Base-by-base conservation (phyloP, 64 coral and sea anemone genomes). In the Actinia equina region DNA sequence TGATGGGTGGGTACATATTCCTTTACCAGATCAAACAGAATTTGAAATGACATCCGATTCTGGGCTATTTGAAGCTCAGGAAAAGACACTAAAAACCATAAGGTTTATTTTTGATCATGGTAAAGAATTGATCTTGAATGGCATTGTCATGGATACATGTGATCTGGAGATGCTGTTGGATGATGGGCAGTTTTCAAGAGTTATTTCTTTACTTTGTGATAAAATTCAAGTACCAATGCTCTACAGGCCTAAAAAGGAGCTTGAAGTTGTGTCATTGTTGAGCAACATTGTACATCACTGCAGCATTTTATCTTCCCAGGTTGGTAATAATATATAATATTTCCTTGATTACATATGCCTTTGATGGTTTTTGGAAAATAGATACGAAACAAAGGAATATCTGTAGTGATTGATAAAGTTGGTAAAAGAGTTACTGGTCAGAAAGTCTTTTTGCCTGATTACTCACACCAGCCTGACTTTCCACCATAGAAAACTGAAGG, bases 1-100 rank as follows among this genome's bases (percentile, higher is more conserved):
- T 43, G 82, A 86, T 43, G 86, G 67, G 23, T 98, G 88, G 88
- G 59, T 61, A n/a, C 41, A 83, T 86, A 89, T 98, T 91, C 91
- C 86, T 2, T 88, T 79, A 83, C 95, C 95, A 79, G 54, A 53
- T n/a, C n/a, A n/a, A 27, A 77, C 26, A 18, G 88, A 94, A n/a
- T 3, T 74, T 7, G 26, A 41, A 27, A 14, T 10, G 12, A 14
- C 44, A 22, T 18, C 53, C 61, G 30, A 83, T 16, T 45, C 59
- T 5, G 16, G 61, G n/a, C 18, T 54, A 43, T n/a, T 22, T 0
- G 56, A 79, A 18, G 84, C 69, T 74, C 22, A 74, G 69, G 25
- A 74, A 30, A 41, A 15, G n/a, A 41, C 2, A 10, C 6, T 74
- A 13, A 13, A 41, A 30, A 74, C 42, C 22, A 74, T 26, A 41